Evolutionary conservation across 1,140 invertebrate genomes (phyloP), one percentile per base, ranked within the genome.

Genomic region (Panulirus ornatus): DNA sequence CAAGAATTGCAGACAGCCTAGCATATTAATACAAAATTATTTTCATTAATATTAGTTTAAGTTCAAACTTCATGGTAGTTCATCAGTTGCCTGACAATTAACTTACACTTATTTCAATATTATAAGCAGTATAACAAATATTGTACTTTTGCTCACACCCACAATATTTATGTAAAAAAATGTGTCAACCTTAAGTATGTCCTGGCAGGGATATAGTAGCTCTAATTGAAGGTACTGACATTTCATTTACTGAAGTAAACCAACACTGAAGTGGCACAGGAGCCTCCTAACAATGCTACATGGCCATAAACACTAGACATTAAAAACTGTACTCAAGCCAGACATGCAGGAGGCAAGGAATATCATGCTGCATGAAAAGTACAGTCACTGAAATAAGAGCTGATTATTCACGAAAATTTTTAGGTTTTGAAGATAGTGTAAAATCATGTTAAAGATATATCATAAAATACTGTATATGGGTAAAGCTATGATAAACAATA

Each of bases 61-160:
- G 40, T 78, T 71, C 44, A 78, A 14, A 22, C 40, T 78, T 36
- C 42, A 22, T 78, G 44, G 22, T 36, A 78, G 22, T 36, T 78
- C 22, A 44, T 78, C 27, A 44, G 19, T 47, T 78, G 30, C n/a
- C n/a, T 30, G n/a, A 66, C n/a, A 27, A 66, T 66, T 5, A 66
- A 30, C 58, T 66, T 66, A 66, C 22, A 47, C 27, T 42, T 44
- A 47, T 44, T 47, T 66, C 58, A 66, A 47, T 42, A 40, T 78
- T 78, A 78, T 47, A 78, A 78, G 75, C 40, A 78, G 36, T 78
- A 47, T 78, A 42, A 40, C 27, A 78, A 78, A 78, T 38, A 78
- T 78, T 78, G 75, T 78, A 78, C 75, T 78, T 16, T 44, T 44
- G 40, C 44, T 38, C 75, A 78, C 40, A 44, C 75, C 75, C 75